These are phyloP conservation scores for Micrasema longulum DNA, from an alignment of 1,140 invertebrate genomes.

Conservation along the genomic window DNA sequence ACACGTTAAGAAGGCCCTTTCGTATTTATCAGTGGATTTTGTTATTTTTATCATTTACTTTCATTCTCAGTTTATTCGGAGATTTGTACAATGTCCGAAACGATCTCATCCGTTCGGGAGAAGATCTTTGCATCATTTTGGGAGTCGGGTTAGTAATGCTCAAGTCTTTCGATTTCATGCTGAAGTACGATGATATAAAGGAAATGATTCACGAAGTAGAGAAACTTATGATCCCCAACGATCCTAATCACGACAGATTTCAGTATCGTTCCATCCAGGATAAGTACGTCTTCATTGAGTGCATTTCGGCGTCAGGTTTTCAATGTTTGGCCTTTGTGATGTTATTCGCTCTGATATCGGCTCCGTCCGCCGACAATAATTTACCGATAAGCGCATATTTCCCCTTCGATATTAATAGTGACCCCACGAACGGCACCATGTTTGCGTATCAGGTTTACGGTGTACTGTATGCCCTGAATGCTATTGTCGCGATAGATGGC, in stretches of 20 bases:
- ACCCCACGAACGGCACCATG: neutral
- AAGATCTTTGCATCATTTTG: slow-evolving; percentile 42
- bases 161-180: slow-evolving; percentile 15
- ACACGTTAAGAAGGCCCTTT: neutral
- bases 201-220: slow-evolving; percentile 17
- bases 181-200: slow-evolving; percentile 27
- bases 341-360: slow-evolving; percentile 21
- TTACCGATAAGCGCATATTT: slow-evolving; percentile 40
- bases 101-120: slow-evolving; percentile 40
- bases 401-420: slow-evolving; percentile 28
- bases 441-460: slow-evolving; percentile 26
- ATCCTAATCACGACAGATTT: slow-evolving; percentile 23
- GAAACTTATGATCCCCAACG: slow-evolving; percentile 4
- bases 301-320: slow-evolving; percentile 16
- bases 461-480: slow-evolving; percentile 24
- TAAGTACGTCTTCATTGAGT: slow-evolving; percentile 24
- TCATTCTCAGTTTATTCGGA: slow-evolving; percentile 24
- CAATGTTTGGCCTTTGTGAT: slow-evolving; percentile 28
- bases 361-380: slow-evolving; percentile 17
- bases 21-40: slow-evolving; percentile 27
- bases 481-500: slow-evolving; percentile 29
- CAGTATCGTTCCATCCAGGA: slow-evolving; percentile 31
- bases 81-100: slow-evolving; percentile 34
- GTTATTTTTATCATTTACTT: neutral
- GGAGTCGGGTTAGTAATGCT: slow-evolving; percentile 27